Percentiles rank a stretch among this genome's conserved stretches.
Evolutionary conservation across 1,140 invertebrate genomes (phyloP).

Genomic region (Nasonia giraulti): DNA sequence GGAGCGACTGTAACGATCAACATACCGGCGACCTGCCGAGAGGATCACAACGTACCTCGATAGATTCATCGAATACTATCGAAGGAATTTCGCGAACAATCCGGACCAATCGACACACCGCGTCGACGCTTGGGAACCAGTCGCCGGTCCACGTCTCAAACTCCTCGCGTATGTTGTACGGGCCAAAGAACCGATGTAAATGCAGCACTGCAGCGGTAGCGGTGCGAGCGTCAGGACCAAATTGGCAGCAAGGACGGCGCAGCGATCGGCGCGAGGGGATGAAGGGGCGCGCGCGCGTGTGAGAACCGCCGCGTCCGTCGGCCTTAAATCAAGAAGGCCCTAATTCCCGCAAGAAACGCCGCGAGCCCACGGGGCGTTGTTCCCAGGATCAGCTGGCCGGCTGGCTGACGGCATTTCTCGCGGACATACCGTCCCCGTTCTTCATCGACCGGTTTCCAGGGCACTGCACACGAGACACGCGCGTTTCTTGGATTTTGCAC

Average conservation of each 20-base stretch:
- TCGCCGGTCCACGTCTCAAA: slow-evolving; percentile 66
- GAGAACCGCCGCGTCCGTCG: slow-evolving; percentile 68
- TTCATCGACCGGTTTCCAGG: slow-evolving; percentile 67
- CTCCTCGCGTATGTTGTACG: slow-evolving; percentile 47
- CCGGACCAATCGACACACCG: slow-evolving; percentile 71
- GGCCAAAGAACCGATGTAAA: slow-evolving; percentile 63
- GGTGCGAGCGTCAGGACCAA: slow-evolving; percentile 55
- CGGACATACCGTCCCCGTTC: slow-evolving; percentile 66
- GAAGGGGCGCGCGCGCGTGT: slow-evolving; percentile 56
- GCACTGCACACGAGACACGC: background rate
- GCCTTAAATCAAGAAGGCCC: slow-evolving; percentile 71
- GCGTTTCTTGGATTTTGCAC: slow-evolving; percentile 37
- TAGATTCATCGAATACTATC: slow-evolving; percentile 76
- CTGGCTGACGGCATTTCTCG: slow-evolving; percentile 72
- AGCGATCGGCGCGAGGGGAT: background rate
- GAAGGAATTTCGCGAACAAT: slow-evolving; percentile 74
- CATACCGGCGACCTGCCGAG: slow-evolving; percentile 64
- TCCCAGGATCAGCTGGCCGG: slow-evolving; percentile 74
- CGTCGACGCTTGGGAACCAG: slow-evolving; percentile 67
- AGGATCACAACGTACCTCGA: slow-evolving; percentile 71
- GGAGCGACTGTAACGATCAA: slow-evolving; percentile 65
- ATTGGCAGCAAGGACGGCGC: slow-evolving; percentile 58
- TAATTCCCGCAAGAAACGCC: slow-evolving; percentile 72
- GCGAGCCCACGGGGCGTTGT: slow-evolving; percentile 65
- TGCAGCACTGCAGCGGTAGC: slow-evolving; percentile 47